These are phyloP conservation scores for Mormyrus hasselquistii DNA, from an alignment of 2,797 vertebrate genomes.

Conservation along the genomic window DNA sequence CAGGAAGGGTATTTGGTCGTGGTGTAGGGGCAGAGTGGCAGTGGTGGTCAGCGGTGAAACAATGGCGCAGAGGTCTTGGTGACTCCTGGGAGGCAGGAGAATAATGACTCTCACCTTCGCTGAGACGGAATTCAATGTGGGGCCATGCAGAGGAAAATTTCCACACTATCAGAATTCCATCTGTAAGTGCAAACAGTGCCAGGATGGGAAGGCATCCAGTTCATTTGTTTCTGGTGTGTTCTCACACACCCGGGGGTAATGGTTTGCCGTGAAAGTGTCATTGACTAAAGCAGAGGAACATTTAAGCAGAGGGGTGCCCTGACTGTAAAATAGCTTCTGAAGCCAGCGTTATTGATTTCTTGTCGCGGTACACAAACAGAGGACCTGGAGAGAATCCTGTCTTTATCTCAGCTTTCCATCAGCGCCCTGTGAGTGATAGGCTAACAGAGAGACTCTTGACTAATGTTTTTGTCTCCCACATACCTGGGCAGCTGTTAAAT, in stretches of 20 bases:
- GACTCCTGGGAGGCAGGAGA: neutral
- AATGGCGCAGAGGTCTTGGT: neutral
- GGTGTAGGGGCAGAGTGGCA: neutral
- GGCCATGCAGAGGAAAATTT: constrained; percentile 51
- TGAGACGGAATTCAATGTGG: constrained; percentile 47
- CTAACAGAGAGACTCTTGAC: constrained; percentile 38
- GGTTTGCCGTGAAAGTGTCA: constrained; percentile 64
- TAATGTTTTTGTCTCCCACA: constrained; percentile 47
- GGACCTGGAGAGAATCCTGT: constrained; percentile 50
- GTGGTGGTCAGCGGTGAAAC: neutral
- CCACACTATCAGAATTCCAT: constrained; percentile 57
- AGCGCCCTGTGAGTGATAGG: constrained; percentile 52
- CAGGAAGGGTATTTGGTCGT: neutral
- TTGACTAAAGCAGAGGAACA: constrained; percentile 74
- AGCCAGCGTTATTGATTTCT: constrained; percentile 65
- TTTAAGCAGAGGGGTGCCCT: constrained; percentile 59
- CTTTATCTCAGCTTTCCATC: constrained; percentile 65
- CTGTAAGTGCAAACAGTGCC: constrained; percentile 56
- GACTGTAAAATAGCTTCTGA: constrained; percentile 68
- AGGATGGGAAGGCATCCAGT: constrained; percentile 44
- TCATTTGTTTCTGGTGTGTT: constrained; percentile 68
- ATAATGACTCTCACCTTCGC: constrained; percentile 38
- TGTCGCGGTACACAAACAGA: constrained; percentile 63
- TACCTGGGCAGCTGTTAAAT: constrained; percentile 3
- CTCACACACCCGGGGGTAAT: constrained; percentile 55